A percentile compares a stretch with the other conserved stretches of the same genome.
Evolutionary conservation across 2,797 vertebrate species (phyloP).

Genomic region (Arnoldichthys spilopterus): DNA sequence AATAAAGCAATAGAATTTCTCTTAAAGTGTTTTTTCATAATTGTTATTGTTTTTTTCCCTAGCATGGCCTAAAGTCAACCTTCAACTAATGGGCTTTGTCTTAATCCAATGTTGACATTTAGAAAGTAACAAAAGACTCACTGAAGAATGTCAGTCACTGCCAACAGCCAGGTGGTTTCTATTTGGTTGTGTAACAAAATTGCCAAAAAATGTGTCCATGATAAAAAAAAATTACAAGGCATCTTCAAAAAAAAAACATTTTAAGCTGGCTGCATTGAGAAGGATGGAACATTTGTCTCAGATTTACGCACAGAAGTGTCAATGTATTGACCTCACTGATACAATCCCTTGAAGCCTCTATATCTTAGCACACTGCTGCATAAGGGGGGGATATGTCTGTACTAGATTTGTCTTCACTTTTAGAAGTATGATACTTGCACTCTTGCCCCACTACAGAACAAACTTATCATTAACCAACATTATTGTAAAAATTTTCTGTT

Average conservation of each 20-base stretch:
- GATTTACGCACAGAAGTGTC: slow-evolving; percentile 62
- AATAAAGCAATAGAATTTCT: slow-evolving; percentile 24
- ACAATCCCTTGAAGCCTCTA: slow-evolving; percentile 54
- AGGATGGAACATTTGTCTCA: slow-evolving; percentile 72
- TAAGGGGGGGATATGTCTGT: slow-evolving; percentile 48
- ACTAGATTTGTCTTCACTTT: slow-evolving; percentile 53
- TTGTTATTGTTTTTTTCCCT: no score
- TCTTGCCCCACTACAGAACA: slow-evolving; percentile 1
- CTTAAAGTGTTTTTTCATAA: slow-evolving; percentile 11
- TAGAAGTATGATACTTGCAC: slow-evolving; percentile 44
- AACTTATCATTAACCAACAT: slow-evolving; percentile 32
- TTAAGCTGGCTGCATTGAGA: slow-evolving; percentile 54
- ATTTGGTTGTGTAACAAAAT: slow-evolving; percentile 66
- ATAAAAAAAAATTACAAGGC: slow-evolving; percentile 55
- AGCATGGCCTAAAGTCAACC: slow-evolving; percentile 60
- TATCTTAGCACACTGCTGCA: slow-evolving; percentile 34
- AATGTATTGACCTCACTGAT: slow-evolving; percentile 66
- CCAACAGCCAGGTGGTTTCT: slow-evolving; percentile 68
- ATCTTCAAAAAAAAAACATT: slow-evolving; percentile 47
- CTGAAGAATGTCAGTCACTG: slow-evolving; percentile 44
- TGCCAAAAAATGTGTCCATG: slow-evolving; percentile 63
- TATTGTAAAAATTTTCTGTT: slow-evolving; percentile 17
- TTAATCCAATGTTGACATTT: slow-evolving; percentile 62
- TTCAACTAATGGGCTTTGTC: slow-evolving; percentile 56
- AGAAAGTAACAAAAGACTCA: slow-evolving; percentile 59